Evolutionary conservation across 2,797 vertebrate species (phyloP).

Genomic region (Euthynnus affinis): DNA sequence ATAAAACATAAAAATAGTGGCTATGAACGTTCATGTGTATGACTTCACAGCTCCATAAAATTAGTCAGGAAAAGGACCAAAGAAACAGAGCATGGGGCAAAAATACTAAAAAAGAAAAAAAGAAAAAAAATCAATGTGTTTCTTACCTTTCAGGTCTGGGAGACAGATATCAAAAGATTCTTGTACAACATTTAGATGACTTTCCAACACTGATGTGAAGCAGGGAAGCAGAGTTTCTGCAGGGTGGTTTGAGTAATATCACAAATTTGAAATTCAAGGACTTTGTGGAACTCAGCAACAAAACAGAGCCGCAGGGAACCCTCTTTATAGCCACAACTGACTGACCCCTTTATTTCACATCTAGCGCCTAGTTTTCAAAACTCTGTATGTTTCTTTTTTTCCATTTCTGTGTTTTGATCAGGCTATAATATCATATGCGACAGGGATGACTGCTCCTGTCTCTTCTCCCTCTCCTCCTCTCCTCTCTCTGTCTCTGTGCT

Average conservation of each 20-base stretch:
- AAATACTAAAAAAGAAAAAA: background rate
- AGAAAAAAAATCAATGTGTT: background rate
- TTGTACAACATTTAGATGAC: background rate
- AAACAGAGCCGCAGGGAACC: conserved; percentile 29
- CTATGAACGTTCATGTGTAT: background rate
- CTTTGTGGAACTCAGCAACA: conserved; percentile 45
- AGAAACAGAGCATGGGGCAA: background rate
- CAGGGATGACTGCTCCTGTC: conserved; percentile 85
- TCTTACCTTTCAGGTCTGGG: background rate
- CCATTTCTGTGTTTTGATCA: conserved; percentile 66
- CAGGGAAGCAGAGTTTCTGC: conserved; percentile 5
- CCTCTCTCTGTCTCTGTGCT: conserved; percentile 53
- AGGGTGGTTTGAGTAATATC: conserved; percentile 15
- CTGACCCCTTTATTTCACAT: conserved; percentile 62
- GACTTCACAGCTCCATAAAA: background rate
- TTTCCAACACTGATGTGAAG: conserved; percentile 20
- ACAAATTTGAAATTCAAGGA: conserved; percentile 50
- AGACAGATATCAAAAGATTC: background rate
- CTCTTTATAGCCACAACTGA: conserved; percentile 40
- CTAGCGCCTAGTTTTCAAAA: conserved; percentile 52
- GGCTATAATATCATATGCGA: conserved; percentile 88
- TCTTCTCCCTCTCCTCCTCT: conserved; percentile 54
- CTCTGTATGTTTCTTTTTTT: conserved; percentile 24
- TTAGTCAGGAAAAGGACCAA: background rate
- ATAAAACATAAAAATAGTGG: background rate